A percentile compares a stretch with the other conserved stretches of the same genome.
Conservation (phyloP, 2,888 invertebrate genomes). For the Cryptosula pallasiana region DNA sequence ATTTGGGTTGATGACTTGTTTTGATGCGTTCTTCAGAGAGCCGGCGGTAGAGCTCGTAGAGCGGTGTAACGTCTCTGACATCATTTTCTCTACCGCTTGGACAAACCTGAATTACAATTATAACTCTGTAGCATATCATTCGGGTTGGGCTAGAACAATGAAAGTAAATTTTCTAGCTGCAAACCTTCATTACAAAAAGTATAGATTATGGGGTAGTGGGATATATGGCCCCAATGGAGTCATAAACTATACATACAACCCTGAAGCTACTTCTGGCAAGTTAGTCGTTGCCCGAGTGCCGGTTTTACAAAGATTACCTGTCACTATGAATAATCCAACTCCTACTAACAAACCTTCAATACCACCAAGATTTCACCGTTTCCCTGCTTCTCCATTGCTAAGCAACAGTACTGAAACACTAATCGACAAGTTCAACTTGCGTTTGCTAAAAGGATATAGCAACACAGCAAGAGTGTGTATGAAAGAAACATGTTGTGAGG, state of each 20-base stretch:
- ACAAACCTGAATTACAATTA: conserved; percentile 67
- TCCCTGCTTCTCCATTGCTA: no score
- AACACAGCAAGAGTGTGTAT: not conserved
- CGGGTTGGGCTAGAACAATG: conserved; percentile 65
- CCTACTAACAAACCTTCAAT: no score
- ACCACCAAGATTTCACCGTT: no score
- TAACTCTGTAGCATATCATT: conserved; percentile 57
- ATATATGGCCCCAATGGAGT: conserved; percentile 60
- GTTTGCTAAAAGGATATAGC: not conserved
- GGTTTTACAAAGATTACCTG: no score
- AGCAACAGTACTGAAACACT: no score
- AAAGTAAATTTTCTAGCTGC: conserved; percentile 68
- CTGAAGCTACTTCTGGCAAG: not conserved
- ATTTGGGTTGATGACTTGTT: conserved; percentile 77
- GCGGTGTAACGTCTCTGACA: conserved; percentile 59
- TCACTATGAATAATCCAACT: no score
- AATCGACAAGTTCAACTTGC: not conserved
- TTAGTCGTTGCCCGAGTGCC: conserved; percentile 25
- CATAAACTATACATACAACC: conserved; percentile 26
- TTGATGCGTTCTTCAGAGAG: conserved; percentile 71
- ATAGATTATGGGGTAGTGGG: conserved; percentile 64
- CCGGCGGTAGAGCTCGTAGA: conserved; percentile 63
- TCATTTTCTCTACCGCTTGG: conserved; percentile 72
- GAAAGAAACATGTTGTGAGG: not conserved
- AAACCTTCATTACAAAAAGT: conserved; percentile 63